Percentiles rank a stretch among this genome's conserved stretches.
Conservation (phyloP, 2,113 vertebrate genomes). For the Caranx melampygus region DNA sequence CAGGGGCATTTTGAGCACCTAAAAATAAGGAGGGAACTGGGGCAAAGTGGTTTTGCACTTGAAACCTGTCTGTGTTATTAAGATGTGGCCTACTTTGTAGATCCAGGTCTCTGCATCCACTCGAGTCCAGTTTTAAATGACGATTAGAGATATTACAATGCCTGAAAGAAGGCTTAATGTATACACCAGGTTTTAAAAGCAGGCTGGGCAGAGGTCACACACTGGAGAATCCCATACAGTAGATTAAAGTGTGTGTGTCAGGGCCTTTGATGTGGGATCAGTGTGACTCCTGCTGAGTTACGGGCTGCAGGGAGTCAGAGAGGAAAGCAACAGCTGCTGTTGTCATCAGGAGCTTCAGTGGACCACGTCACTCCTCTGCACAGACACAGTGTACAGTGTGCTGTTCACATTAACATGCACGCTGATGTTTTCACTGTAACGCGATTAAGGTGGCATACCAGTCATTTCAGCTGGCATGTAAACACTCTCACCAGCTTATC, state of each 20-base stretch:
- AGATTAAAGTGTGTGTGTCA: conserved; percentile 37
- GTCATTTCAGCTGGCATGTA: neutral
- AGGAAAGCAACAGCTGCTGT: conserved; percentile 53
- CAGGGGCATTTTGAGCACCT: neutral
- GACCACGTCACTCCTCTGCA: conserved; percentile 6
- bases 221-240: conserved; percentile 29
- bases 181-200: conserved; percentile 38
- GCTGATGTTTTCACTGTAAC: conserved; percentile 50
- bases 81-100: neutral
- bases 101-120: conserved; percentile 5
- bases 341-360: conserved; percentile 50
- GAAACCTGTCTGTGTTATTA: neutral
- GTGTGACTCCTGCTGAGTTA: conserved; percentile 48
- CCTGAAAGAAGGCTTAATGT: conserved; percentile 28
- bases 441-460: conserved; percentile 26
- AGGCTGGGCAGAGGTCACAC: conserved; percentile 29
- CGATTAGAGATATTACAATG: neutral
- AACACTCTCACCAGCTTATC: conserved; percentile 15
- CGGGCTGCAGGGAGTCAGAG: conserved; percentile 22
- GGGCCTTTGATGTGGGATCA: conserved; percentile 66
- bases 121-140: conserved; percentile 29
- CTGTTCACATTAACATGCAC: neutral
- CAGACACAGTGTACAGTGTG: neutral
- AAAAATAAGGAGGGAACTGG: conserved; percentile 8
- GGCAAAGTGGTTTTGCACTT: neutral